Base-by-base conservation (phyloP, 1,140 invertebrate species). In the Branchinecta lindahli region DNA sequence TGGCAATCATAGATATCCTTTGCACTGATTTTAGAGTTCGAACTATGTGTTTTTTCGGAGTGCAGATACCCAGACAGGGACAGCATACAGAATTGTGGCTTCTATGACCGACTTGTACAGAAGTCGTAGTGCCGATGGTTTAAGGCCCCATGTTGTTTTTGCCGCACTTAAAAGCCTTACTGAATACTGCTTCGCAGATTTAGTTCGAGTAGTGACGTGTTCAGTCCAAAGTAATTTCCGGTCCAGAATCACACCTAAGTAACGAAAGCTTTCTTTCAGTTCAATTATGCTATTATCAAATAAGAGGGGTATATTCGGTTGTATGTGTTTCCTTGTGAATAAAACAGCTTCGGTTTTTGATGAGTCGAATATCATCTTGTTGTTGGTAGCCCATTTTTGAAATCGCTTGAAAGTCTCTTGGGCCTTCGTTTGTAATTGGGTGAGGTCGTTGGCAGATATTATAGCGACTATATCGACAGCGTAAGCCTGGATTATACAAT, bases 231-330 rank as follows among this genome's bases (percentile, higher is more conserved):
- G 47, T n/a, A 52, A n/a, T n/a, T 52, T 52, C n/a, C n/a, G 9
- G n/a, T 52, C 47, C n/a, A 52, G n/a, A 52, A 52, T 52, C 9
- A 52, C 9, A 9, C 47, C 47, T n/a, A 52, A 52, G 47, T 52
- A 52, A 9, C n/a, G 9, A n/a, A 52, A 9, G 47, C 47, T 52
- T 9, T 52, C 47, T 52, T 52, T 9, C 9, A 52, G 9, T 52
- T 52, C n/a, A 52, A 52, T 52, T 52, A 52, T 52, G 47, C n/a
- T 52, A 52, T 52, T n/a, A 52, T n/a, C 47, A n/a, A 52, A 52
- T 9, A 9, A 52, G 9, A 52, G 47, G 9, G 9, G 9, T 9
- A 52, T 52, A 52, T 9, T 9, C 9, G 47, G 47, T 9, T 9
- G n/a, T 52, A 9, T 52, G n/a, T 52, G 47, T n/a, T 52, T 52